Percentiles rank a stretch among this genome's conserved stretches.
Evolutionary conservation across 2,113 vertebrate species (phyloP).

Genomic region (Laticauda laticaudata): DNA sequence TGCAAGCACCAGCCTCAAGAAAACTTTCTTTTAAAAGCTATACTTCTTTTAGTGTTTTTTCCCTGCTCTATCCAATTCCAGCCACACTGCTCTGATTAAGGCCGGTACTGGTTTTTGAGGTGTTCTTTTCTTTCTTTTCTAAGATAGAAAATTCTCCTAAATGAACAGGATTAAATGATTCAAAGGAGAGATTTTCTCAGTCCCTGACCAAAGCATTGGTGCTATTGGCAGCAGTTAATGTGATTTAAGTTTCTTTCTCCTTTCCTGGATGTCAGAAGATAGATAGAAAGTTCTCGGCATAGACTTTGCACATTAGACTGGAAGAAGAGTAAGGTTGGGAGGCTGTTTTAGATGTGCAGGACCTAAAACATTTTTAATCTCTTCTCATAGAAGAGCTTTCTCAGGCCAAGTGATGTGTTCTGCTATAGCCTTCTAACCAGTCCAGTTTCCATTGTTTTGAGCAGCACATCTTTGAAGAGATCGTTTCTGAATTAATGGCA

Average conservation of each 20-base stretch:
- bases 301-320: neutral
- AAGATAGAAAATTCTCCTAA: neutral
- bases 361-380: neutral
- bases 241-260: conserved; percentile 3
- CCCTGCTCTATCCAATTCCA: neutral
- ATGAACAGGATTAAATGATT: neutral
- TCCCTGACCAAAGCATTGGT: neutral
- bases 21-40: neutral
- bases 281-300: conserved; percentile 18
- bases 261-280: conserved; percentile 24
- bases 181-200: conserved; percentile 7
- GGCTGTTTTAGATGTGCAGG: conserved; percentile 19
- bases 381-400: neutral
- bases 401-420: neutral
- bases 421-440: neutral
- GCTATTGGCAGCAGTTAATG: neutral
- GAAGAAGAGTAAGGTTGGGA: conserved; percentile 31
- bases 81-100: neutral
- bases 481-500: neutral
- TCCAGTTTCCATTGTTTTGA: conserved; percentile 6
- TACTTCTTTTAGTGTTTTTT: neutral
- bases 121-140: neutral
- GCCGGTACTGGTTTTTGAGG: neutral
- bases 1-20: neutral
- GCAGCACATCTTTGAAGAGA: conserved; percentile 2